A percentile compares a stretch with the other conserved stretches of the same genome.
Conservation (phyloP, 2,797 vertebrate species). For the Fundulus diaphanus region DNA sequence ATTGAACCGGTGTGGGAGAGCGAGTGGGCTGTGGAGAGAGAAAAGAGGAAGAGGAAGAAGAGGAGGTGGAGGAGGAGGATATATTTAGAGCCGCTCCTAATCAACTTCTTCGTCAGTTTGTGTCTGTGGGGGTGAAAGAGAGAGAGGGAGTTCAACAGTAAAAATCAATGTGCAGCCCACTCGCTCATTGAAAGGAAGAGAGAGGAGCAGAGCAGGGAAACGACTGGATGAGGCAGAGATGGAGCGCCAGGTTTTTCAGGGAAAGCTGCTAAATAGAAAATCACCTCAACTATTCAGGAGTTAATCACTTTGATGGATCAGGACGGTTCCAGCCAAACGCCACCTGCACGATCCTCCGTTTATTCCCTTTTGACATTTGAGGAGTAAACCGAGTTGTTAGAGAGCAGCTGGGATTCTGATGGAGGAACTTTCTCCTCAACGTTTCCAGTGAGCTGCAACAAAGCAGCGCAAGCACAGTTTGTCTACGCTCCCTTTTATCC, state of each 20-base stretch:
- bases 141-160: conserved; percentile 66
- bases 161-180: conserved; percentile 79
- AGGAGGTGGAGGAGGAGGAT: conserved; percentile 66
- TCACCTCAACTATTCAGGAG: not conserved
- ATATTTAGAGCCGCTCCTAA: conserved; percentile 81
- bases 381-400: no score
- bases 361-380: not conserved
- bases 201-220: conserved; percentile 42
- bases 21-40: conserved; percentile 55
- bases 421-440: no score
- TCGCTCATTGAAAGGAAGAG: conserved; percentile 52
- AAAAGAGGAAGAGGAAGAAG: conserved; percentile 28
- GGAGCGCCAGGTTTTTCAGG: not conserved
- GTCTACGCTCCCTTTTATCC: no score
- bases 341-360: not conserved
- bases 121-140: conserved; percentile 73
- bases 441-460: no score
- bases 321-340: not conserved
- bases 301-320: not conserved
- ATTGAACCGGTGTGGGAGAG: conserved; percentile 66
- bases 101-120: conserved; percentile 79
- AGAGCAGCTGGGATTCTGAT: no score
- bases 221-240: conserved; percentile 31
- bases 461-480: no score
- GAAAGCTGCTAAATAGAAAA: not conserved